Conservation (phyloP, 2,797 vertebrate genomes). For the Artibeus jamaicensis region DNA sequence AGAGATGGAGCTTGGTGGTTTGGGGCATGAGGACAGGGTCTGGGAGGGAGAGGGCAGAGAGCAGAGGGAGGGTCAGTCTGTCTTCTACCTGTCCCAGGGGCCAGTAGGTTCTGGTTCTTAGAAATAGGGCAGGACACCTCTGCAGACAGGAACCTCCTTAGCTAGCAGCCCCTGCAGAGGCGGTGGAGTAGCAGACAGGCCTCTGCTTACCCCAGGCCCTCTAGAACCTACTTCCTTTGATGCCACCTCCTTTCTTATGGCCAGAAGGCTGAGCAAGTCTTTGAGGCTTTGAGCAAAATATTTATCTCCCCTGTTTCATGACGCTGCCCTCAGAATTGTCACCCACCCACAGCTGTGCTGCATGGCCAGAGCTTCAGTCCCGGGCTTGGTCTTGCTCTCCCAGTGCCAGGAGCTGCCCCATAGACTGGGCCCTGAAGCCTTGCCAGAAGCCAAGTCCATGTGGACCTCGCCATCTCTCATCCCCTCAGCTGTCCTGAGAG, state of each 20-base stretch:
- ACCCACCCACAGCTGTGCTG: neutral
- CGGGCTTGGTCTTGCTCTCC: neutral
- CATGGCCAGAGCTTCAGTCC: accelerated
- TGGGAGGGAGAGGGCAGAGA: neutral
- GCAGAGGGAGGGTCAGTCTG: neutral
- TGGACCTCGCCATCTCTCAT: neutral
- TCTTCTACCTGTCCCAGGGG: neutral
- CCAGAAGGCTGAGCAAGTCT: neutral
- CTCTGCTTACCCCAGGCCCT: neutral
- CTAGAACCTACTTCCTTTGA: neutral
- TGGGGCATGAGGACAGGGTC: neutral
- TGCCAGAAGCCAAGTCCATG: neutral
- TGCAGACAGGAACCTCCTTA: neutral
- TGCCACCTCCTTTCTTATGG: accelerated
- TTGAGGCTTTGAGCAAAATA: neutral
- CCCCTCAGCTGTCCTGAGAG: neutral
- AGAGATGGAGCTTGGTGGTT: neutral
- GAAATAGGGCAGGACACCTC: neutral
- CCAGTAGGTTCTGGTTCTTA: neutral
- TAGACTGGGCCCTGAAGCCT: neutral
- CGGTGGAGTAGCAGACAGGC: neutral
- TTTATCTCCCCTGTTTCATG: neutral
- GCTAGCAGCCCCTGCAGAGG: neutral
- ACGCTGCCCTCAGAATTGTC: neutral
- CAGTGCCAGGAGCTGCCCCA: neutral